Percentiles rank a stretch among this genome's conserved stretches.
Evolutionary conservation across 2,797 vertebrate genomes (phyloP).

Genomic region (Phalanger gymnotis): DNA sequence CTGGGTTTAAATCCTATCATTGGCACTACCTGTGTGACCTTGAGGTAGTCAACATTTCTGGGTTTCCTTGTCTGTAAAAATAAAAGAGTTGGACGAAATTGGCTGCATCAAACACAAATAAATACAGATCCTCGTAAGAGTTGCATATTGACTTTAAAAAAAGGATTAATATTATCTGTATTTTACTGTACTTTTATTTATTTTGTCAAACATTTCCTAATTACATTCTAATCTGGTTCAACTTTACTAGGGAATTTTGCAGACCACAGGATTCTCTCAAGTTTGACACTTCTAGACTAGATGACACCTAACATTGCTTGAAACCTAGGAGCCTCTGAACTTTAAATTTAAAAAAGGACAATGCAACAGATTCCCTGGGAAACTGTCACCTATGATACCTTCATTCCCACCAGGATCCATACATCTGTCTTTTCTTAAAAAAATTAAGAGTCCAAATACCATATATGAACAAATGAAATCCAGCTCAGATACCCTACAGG

Average conservation of each 20-base stretch:
- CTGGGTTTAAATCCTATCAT: not conserved
- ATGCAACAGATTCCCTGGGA: not conserved
- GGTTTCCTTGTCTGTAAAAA: not conserved
- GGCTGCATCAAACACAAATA: not conserved
- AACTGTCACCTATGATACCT: slow-evolving; percentile 25
- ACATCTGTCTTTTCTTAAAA: slow-evolving; percentile 56
- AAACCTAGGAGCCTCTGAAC: not conserved
- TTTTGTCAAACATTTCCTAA: not conserved
- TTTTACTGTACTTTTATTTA: not conserved
- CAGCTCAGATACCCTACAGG: slow-evolving; percentile 54
- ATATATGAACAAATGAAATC: not conserved
- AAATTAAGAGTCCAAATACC: slow-evolving; percentile 39
- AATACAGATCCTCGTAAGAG: not conserved
- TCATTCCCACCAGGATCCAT: slow-evolving; percentile 3
- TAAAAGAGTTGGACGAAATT: not conserved
- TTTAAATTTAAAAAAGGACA: not conserved
- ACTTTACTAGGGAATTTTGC: not conserved
- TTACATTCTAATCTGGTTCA: not conserved
- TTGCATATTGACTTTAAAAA: not conserved
- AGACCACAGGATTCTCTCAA: not conserved
- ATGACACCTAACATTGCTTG: not conserved
- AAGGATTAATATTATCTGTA: not conserved
- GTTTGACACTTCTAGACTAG: not conserved
- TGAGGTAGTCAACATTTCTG: not conserved
- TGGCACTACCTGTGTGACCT: not conserved